Evolutionary conservation across 1,140 invertebrate genomes (phyloP).

Genomic region (Euwallacea fornicatus): DNA sequence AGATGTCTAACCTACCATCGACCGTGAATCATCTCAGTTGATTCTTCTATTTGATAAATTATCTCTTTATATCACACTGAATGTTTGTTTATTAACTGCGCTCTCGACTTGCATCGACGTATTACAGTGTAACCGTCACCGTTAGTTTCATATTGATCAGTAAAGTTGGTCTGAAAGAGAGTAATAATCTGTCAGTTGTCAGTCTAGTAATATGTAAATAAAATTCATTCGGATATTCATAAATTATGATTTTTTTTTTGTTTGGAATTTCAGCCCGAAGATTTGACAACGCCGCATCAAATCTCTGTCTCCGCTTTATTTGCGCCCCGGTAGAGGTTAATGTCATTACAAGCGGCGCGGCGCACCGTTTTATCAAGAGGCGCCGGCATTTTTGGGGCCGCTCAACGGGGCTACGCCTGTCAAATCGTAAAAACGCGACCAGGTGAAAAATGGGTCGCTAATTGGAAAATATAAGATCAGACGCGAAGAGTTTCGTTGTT

Average conservation of each 20-base stretch:
- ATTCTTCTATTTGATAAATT: too few species aligned
- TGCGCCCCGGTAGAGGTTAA: slow-evolving; percentile 41
- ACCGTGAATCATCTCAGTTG: too few species aligned
- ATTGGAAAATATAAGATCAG: slow-evolving; percentile 25
- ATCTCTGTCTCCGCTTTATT: slow-evolving; percentile 40
- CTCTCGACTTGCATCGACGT: too few species aligned
- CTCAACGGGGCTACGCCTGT: slow-evolving; percentile 16
- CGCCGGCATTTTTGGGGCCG: slow-evolving; percentile 33
- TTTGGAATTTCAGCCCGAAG: neutral
- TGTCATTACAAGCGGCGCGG: slow-evolving; percentile 40
- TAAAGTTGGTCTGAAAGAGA: too few species aligned
- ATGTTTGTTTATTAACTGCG: too few species aligned
- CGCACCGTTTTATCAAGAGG: slow-evolving; percentile 32
- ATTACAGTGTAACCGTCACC: too few species aligned
- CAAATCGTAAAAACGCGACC: slow-evolving; percentile 28
- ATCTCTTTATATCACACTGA: too few species aligned
- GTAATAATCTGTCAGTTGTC: too few species aligned
- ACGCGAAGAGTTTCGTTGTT: slow-evolving; percentile 3
- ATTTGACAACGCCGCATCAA: slow-evolving; percentile 20
- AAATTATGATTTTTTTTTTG: slow-evolving; percentile 4
- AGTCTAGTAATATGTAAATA: too few species aligned
- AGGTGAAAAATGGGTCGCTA: slow-evolving; percentile 29
- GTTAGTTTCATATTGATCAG: too few species aligned
- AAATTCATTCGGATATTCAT: too few species aligned
- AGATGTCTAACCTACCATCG: too few species aligned